These are phyloP conservation scores for Steromphala cineraria DNA, from an alignment of 2,888 invertebrate genomes.

Conservation along the genomic window DNA sequence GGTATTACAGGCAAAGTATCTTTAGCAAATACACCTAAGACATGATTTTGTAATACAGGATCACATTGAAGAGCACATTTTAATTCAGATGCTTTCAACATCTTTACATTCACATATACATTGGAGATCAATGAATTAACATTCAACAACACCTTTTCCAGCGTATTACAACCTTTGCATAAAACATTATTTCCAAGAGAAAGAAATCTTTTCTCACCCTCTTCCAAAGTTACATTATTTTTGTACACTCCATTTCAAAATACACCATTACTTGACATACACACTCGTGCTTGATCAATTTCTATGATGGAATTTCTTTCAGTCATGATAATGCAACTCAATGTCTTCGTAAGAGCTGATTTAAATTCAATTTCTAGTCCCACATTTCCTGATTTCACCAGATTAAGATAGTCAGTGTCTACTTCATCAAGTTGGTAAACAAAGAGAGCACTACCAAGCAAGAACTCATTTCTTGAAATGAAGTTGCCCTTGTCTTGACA, in stretches of 20 bases:
- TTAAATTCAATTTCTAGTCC: neutral
- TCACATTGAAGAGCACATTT: neutral
- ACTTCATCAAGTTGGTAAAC: neutral
- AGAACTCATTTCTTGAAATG: neutral
- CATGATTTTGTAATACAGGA: neutral
- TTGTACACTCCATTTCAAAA: too few relatives aligned
- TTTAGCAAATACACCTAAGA: slow-evolving; percentile 14
- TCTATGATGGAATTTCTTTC: neutral
- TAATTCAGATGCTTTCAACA: neutral
- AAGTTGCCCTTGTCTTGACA: neutral
- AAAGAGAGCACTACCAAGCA: slow-evolving; percentile 14
- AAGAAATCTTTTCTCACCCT: too few relatives aligned
- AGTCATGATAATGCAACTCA: neutral
- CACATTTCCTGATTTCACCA: neutral
- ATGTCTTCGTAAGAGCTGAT: neutral
- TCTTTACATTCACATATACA: too few relatives aligned
- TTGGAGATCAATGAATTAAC: too few relatives aligned
- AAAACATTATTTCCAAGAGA: too few relatives aligned
- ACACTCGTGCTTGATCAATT: neutral
- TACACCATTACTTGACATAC: slow-evolving; percentile 7
- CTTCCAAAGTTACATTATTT: too few relatives aligned
- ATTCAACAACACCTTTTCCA: too few relatives aligned
- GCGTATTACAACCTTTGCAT: too few relatives aligned
- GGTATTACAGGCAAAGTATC: neutral
- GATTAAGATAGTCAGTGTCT: neutral